Evolutionary conservation across 2,797 vertebrate species (phyloP).

Genomic region (Malacoraja senta): DNA sequence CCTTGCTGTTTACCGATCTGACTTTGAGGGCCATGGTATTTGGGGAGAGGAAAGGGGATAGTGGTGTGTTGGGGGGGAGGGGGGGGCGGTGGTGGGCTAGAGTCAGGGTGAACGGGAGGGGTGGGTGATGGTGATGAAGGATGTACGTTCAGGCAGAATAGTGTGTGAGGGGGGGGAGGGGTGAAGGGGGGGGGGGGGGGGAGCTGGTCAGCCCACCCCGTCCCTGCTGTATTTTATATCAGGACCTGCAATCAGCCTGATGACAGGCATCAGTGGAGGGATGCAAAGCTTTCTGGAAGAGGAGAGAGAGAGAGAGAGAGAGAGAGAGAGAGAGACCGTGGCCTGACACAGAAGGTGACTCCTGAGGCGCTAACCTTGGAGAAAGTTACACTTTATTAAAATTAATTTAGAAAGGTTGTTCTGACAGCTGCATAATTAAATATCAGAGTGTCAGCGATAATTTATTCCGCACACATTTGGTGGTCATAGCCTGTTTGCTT

Average conservation of each 20-base stretch:
- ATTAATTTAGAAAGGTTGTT: constrained; percentile 95
- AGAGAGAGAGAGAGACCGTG: constrained; percentile 56
- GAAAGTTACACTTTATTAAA: constrained; percentile 98
- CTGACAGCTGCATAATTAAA: constrained; percentile 99
- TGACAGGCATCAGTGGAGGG: constrained; percentile 64
- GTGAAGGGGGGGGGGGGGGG: constrained; percentile 44
- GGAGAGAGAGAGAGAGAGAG: not conserved
- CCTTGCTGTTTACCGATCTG: constrained; percentile 65
- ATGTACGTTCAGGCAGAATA: constrained; percentile 63
- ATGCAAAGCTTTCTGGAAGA: constrained; percentile 64
- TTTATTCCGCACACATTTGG: constrained; percentile 88
- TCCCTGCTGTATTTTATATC: constrained; percentile 66
- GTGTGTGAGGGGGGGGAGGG: constrained; percentile 42
- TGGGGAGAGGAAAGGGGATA: not conserved
- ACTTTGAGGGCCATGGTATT: constrained; percentile 75
- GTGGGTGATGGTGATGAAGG: constrained; percentile 61
- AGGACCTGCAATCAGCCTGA: constrained; percentile 71
- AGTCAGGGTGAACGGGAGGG: not conserved
- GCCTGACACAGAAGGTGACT: constrained; percentile 96
- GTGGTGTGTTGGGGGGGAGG: not conserved
- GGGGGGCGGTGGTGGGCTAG: constrained; percentile 45
- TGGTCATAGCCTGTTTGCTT: constrained; percentile 80
- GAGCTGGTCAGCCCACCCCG: constrained; percentile 48
- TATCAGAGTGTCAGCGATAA: constrained; percentile 97
- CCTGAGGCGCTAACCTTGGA: constrained; percentile 92